These are phyloP conservation scores for Hemichromis elongatus DNA, from an alignment of 2,113 vertebrate genomes.

Conservation along the genomic window DNA sequence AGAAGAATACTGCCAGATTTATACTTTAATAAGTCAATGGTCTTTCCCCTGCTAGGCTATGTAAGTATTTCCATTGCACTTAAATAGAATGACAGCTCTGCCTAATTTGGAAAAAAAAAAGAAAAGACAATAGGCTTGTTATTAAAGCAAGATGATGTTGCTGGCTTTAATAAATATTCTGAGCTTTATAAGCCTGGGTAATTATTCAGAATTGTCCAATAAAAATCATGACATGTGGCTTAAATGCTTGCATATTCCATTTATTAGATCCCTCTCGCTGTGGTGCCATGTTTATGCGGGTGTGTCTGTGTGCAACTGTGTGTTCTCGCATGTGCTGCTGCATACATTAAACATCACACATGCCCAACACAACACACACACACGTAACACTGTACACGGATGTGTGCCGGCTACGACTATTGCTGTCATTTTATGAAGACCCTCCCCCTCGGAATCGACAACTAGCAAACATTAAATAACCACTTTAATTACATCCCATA, in stretches of 20 bases:
- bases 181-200: conserved; percentile 40
- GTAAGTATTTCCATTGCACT: not conserved
- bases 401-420: not conserved
- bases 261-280: conserved; percentile 33
- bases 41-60: not conserved
- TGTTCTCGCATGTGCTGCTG: not conserved
- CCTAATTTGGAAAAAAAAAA: not conserved
- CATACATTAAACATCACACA: not conserved
- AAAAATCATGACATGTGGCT: conserved; percentile 52
- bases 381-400: not conserved
- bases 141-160: conserved; percentile 29
- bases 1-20: not conserved
- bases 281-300: not conserved
- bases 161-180: conserved; percentile 44
- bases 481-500: conserved; percentile 62
- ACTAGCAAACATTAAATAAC: conserved; percentile 57
- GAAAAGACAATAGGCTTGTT: conserved; percentile 3
- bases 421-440: conserved; percentile 45
- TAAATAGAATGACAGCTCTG: conserved; percentile 12
- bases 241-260: conserved; percentile 43
- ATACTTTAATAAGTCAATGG: not conserved
- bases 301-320: not conserved
- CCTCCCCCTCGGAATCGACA: conserved; percentile 28
- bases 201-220: conserved; percentile 58
- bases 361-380: not conserved